Conservation (phyloP, 2,797 vertebrate genomes). For the Cercopithecus hamlyni region DNA sequence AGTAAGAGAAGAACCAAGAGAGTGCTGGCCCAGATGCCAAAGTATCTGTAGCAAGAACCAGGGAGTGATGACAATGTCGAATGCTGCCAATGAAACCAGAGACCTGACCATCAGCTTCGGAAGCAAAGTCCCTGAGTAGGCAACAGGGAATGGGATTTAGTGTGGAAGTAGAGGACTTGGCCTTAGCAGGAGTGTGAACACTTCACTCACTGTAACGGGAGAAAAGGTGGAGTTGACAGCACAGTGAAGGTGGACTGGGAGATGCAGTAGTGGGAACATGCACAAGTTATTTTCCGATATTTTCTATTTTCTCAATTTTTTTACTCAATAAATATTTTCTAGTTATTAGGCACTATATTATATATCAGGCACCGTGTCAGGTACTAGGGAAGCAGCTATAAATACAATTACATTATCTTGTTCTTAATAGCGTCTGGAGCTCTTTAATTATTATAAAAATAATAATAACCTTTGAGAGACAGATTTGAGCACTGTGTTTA, state of each 20-base stretch:
- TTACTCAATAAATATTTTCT: neutral
- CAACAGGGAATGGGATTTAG: neutral
- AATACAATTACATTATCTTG: neutral
- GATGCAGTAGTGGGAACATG: accelerated
- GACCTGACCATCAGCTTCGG: neutral
- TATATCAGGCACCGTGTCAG: neutral
- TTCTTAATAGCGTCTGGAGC: neutral
- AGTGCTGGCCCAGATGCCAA: neutral
- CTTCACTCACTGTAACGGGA: neutral
- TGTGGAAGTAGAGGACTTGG: neutral
- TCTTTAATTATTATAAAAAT: neutral
- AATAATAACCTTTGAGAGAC: neutral
- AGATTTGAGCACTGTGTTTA: neutral
- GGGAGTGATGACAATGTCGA: neutral
- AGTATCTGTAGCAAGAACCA: neutral
- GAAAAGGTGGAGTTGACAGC: neutral
- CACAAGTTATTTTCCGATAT: neutral
- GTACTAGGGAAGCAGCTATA: neutral
- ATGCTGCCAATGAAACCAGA: neutral
- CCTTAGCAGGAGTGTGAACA: neutral
- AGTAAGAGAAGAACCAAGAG: neutral
- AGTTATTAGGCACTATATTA: neutral
- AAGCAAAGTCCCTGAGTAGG: neutral
- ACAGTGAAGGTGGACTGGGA: neutral
- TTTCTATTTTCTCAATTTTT: neutral